Evolutionary conservation across 2,797 vertebrate species (phyloP).

Genomic region (Mus spretus): DNA sequence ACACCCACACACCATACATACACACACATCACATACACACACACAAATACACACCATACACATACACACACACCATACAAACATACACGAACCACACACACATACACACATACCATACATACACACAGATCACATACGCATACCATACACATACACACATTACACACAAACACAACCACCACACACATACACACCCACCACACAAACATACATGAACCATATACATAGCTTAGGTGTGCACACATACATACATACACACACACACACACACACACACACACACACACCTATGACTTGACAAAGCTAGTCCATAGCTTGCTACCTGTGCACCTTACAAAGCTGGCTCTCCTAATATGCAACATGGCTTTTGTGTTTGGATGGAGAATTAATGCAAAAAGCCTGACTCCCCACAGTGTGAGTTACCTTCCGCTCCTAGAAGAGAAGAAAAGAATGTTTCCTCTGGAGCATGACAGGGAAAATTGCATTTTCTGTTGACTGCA

Average conservation of each 20-base stretch:
- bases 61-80: no score
- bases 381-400: not conserved
- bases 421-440: not conserved
- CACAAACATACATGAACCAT: not conserved
- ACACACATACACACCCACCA: not conserved
- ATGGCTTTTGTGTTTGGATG: not conserved
- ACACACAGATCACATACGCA: no score
- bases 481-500: conserved; percentile 34
- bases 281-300: not conserved
- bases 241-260: not conserved
- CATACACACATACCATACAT: not conserved
- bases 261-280: not conserved
- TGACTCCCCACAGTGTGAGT: not conserved
- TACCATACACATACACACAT: no score
- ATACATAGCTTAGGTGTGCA: not conserved
- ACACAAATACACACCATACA: not conserved
- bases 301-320: not conserved
- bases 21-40: not conserved
- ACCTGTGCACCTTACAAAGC: not conserved
- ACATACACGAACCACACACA: not conserved
- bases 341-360: not conserved
- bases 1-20: not conserved
- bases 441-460: conserved; percentile 5
- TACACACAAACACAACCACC: not conserved
- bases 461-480: not conserved